Base-by-base conservation (phyloP, 2,888 invertebrate species). In the Drosophila stalkeri region DNA sequence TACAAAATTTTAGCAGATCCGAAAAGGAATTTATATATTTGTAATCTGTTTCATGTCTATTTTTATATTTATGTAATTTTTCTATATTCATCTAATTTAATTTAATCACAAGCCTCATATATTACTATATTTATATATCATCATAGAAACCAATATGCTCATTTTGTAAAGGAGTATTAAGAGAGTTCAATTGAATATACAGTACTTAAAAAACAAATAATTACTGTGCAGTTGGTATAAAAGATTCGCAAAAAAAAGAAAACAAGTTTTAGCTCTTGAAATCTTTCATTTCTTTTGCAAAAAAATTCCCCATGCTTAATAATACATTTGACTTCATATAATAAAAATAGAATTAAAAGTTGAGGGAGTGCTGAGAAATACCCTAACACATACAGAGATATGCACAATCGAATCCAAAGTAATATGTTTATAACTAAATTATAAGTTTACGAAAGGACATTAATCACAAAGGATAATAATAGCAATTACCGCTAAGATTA, bases 221-320 rank as follows among this genome's bases (percentile, higher is more conserved):
- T 37, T 37, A 54, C 18, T 18, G 18, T 18, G 12, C 31, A 51
- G 3, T 37, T 16, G 52, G 20, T 23, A 7, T 16, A 16, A 8
- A 18, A 16, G 14, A 54, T 11, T 23, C 18, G 33, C 49, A 31
- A 31, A 49, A n/a, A 31, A 52, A 33, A 51, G 12, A 14, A 52
- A 37, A 37, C 35, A 5, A 52, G 52, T 33, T 52, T 37, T 16
- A 16, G 9, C 52, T 52, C 52, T 52, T 37, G 18, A 54, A 54
- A 23, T 16, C 20, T 35, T 8, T 52, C 8, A 23, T 35, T 52
- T 16, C 20, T 52, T 37, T 20, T 52, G 9, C 6, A 3, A 14
- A 52, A 52, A 33, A 60, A 41, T 2, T 18, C 6, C 31, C 49
- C 31, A 4, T 41, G 11, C 12, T 2, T 6, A 23, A 39, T 16